Evolutionary conservation across 35 echinoderm and acorn worm genomes (phyloP), one percentile per base, ranked within the genome.

Genomic region (Ophioderma brevispina): DNA sequence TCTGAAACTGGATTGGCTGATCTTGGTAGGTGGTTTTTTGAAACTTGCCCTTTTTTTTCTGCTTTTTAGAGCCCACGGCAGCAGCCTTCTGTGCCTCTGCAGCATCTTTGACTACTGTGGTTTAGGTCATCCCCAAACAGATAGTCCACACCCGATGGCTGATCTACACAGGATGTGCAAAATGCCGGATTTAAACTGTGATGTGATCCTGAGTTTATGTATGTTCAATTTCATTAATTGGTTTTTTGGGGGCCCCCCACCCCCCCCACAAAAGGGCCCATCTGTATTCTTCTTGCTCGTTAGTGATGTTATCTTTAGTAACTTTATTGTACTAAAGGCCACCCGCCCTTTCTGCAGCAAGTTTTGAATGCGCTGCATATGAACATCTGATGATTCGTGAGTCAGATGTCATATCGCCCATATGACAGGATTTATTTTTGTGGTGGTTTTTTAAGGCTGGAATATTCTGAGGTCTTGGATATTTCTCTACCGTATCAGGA

Each of bases 391-490:
- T 36, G 32, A n/a, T 55, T 76, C n/a, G n/a, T 50, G 84, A 39
- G 55, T 38, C 64, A 10, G 77, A 36, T 10, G 40, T 41, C 6
- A 92, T 80, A 81, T 87, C 28, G 87, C n/a, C 91, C 84, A 87
- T 13, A 92, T 87, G 30, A 46, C 35, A 3, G 38, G 84, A 36
- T 92, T 92, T 35, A 92, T 77, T 38, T 81, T 92, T 18, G n/a
- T n/a, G n/a, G n/a, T 84, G 90, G 15, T 75, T 36, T 17, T 75
- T 39, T 46, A 87, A 28, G n/a, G 17, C 41, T 21, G 33, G 41
- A 42, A 21, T 86, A 4, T 77, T 87, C 5, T 18, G 80, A 31
- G 75, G 90, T 38, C 77, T 37, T 13, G 37, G 55, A 63, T 81
- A 87, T 37, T 87, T 80, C 18, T 92, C 83, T n/a, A 37, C 38